Conservation (phyloP, 2,797 vertebrate genomes). For the Naso thynnoides region DNA sequence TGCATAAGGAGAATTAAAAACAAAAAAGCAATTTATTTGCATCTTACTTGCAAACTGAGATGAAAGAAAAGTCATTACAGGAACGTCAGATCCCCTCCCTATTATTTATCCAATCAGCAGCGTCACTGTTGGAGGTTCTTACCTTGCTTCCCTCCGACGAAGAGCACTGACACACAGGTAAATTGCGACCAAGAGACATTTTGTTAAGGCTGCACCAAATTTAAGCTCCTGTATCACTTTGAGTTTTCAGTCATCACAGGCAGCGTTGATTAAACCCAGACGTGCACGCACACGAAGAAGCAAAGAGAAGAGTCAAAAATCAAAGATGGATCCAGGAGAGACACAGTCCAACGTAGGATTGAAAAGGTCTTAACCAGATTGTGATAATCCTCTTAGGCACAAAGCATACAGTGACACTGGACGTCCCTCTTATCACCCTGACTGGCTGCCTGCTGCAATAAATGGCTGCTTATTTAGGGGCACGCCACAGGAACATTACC, state of each 20-base stretch:
- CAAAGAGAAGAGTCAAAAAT: slow-evolving; percentile 56
- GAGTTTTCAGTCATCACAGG: background rate
- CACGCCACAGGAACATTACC: slow-evolving; percentile 10
- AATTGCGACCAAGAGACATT: slow-evolving; percentile 72
- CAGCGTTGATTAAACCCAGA: background rate
- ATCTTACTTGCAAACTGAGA: background rate
- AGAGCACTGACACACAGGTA: slow-evolving; percentile 18
- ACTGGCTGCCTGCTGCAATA: slow-evolving; percentile 60
- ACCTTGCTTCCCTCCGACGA: slow-evolving; percentile 73
- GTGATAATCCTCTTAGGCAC: slow-evolving; percentile 81
- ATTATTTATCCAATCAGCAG: background rate
- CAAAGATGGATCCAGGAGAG: slow-evolving; percentile 54
- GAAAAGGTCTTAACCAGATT: slow-evolving; percentile 79
- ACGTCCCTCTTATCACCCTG: slow-evolving; percentile 58
- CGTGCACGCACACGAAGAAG: background rate
- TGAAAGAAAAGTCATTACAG: background rate
- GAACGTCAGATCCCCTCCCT: background rate
- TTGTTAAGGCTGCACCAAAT: slow-evolving; percentile 27
- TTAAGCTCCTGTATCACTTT: slow-evolving; percentile 6
- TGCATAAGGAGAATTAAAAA: background rate
- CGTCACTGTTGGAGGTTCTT: slow-evolving; percentile 34
- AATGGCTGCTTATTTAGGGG: slow-evolving; percentile 64
- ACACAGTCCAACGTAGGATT: slow-evolving; percentile 46
- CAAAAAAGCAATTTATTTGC: background rate
- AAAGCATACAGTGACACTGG: slow-evolving; percentile 64